Evolutionary conservation across 2,888 invertebrate species (phyloP).

Genomic region (Drosophila mimica): DNA sequence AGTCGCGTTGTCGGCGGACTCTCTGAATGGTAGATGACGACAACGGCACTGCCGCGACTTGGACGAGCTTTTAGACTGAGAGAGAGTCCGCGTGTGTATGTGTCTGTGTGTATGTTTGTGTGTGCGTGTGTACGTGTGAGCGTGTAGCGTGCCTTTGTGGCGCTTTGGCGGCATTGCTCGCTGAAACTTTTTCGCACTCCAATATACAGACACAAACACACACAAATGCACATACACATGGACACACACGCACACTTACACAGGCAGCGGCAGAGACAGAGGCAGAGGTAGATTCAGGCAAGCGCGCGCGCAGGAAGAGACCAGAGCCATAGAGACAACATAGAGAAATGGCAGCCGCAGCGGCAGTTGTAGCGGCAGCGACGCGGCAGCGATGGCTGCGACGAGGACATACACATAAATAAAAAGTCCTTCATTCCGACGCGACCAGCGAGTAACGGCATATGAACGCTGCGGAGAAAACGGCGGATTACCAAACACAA

Average conservation of each 20-base stretch:
- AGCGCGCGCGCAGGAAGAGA: constrained; percentile 26
- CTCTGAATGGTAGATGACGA: constrained; percentile 39
- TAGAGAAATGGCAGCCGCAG: constrained; percentile 56
- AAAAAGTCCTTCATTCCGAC: constrained; percentile 85
- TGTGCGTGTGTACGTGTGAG: constrained; percentile 16
- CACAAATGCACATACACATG: not conserved
- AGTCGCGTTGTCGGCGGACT: constrained; percentile 44
- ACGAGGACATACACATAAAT: constrained; percentile 84
- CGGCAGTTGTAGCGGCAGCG: constrained; percentile 40
- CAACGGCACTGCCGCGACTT: constrained; percentile 58
- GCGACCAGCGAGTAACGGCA: constrained; percentile 84
- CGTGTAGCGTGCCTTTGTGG: constrained; percentile 33
- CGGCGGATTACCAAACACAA: constrained; percentile 63
- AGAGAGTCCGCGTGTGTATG: constrained; percentile 23
- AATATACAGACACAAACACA: constrained; percentile 23
- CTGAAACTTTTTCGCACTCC: constrained; percentile 68
- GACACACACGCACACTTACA: constrained; percentile 5
- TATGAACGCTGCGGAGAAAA: constrained; percentile 73
- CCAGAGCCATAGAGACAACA: constrained; percentile 23
- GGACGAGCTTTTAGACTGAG: constrained; percentile 54
- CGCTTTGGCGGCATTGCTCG: constrained; percentile 59
- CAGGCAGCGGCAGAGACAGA: not conserved
- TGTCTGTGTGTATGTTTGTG: constrained; percentile 15
- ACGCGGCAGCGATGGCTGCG: constrained; percentile 49
- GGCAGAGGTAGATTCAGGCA: not conserved